Base-by-base conservation (phyloP, 1,140 invertebrate genomes). In the Meloidogyne floridensis region DNA sequence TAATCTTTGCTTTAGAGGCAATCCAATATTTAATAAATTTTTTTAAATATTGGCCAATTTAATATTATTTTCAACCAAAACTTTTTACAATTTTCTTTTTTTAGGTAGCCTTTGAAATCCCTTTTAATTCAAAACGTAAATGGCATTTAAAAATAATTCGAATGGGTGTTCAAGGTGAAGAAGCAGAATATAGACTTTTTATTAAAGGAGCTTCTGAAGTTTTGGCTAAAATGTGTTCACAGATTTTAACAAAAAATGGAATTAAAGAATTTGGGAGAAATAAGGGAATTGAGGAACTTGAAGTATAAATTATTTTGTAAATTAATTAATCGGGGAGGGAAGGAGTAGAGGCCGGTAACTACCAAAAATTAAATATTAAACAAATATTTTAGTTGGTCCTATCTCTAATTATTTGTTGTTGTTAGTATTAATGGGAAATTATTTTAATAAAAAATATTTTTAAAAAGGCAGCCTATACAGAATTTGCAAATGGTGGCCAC, bases 151-250 rank as follows among this genome's bases (percentile, higher is more conserved):
- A 90, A 18, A 83, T 88, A 69, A 84, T 78, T 13, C 77, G 81
- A 56, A 72, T 75, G 42, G 32, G 74, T 54, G 10, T 56, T 42
- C 18, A 82, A 80, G 32, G 78, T 71, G 11, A 59, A 85, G 72
- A 77, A 81, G 54, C 83, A 81, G 70, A 83, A 75, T 88, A 88
- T 75, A 80, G 70, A 54, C 47, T 88, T 43, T 80, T 88, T 53
- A 86, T 88, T 53, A 88, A 88, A 72, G 87, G 87, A 32, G 87
- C 87, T 42, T 82, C 87, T 11, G 87, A 88, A 80, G 84, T 88
- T 72, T 47, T 88, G 47, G 86, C 87, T 10, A 69, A 84, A 59
- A 75, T 54, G 53, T 88, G 87, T 81, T 83, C 83, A 20, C 76
- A 77, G 15, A 82, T 87, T 53, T 75, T 84, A 47, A 82, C 74